A percentile compares a stretch with the other conserved stretches of the same genome.
Conservation (phyloP, 64 coral and sea anemone genomes). For the Montipora sp. region DNA sequence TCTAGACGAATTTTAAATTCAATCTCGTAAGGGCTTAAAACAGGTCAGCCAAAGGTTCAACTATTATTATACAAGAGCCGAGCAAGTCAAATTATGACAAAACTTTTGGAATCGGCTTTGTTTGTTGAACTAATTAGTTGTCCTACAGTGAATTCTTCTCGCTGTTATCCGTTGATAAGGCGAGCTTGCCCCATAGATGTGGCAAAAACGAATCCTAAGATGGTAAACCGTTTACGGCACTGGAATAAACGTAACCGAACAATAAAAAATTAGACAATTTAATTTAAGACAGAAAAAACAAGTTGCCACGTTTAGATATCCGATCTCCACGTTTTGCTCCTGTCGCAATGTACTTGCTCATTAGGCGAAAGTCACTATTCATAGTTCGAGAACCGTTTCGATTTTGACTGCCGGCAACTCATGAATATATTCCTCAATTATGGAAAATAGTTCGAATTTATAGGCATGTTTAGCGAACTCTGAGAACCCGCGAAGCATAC, state of each 20-base stretch:
- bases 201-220: not conserved
- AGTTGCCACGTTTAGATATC: not conserved
- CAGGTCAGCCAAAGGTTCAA: not conserved
- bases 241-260: not conserved
- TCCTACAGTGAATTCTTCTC: slow-evolving; percentile 46
- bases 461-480: slow-evolving; percentile 16
- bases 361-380: slow-evolving; percentile 41
- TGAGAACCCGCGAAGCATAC: slow-evolving; percentile 33
- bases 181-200: not conserved
- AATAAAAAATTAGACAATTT: not conserved
- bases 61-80: slow-evolving; percentile 3
- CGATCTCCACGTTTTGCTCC: slow-evolving; percentile 7
- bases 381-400: slow-evolving; percentile 27
- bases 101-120: slow-evolving; percentile 30
- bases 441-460: slow-evolving; percentile 54
- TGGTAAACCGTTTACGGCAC: not conserved
- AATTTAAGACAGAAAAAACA: not conserved
- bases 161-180: slow-evolving; percentile 35
- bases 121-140: slow-evolving; percentile 53
- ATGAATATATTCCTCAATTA: slow-evolving; percentile 84
- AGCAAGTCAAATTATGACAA: slow-evolving; percentile 31
- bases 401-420: slow-evolving; percentile 46
- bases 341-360: slow-evolving; percentile 17
- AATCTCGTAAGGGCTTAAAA: not conserved
- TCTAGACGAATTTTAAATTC: slow-evolving; percentile 21